Base-by-base conservation (phyloP, 1,140 invertebrate species). In the Papilio xuthus region DNA sequence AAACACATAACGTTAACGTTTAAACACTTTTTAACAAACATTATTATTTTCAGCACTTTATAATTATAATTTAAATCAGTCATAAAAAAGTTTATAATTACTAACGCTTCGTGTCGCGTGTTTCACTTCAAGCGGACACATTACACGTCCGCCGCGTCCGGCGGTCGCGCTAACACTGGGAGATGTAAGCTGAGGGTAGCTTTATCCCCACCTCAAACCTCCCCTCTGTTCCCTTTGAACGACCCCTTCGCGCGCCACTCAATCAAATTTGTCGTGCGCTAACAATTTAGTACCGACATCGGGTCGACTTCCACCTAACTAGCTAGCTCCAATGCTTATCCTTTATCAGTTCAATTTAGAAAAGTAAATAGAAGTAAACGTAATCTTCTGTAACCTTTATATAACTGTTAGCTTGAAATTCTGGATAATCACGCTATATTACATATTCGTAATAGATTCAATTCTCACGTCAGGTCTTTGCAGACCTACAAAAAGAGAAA, bases 231-330 rank as follows among this genome's bases (percentile, higher is more conserved):
- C 69, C 69, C 69, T 70, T 70, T 70, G 32, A 70, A 15, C 69
- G 69, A 70, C 69, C 69, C 69, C 69, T 70, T 70, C 69, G 69
- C 69, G 69, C 69, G 69, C 69, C 69, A 70, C 69, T 70, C 69
- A 70, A 70, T 70, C 69, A 70, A 70, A 70, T 70, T 70, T 70
- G 69, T 70, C 69, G 69, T 70, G 69, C n/a, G 69, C 69, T 41
- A 70, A 70, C 69, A 70, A 70, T 70, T 42, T 37, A 70, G 69
- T 42, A 70, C 67, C 23, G 13, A 67, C 60, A 67, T 32, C 12
- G 37, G 69, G 28, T 70, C 32, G 69, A 42, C 69, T 70, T 70
- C 32, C 69, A 70, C 32, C 69, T 70, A 37, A 41, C 69, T 32
- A 41, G 69, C 69, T 15, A 42, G 37, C 69, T 37, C 12, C 69